These are phyloP conservation scores for Helleia helle DNA, from an alignment of 2,888 invertebrate genomes.

Conservation along the genomic window DNA sequence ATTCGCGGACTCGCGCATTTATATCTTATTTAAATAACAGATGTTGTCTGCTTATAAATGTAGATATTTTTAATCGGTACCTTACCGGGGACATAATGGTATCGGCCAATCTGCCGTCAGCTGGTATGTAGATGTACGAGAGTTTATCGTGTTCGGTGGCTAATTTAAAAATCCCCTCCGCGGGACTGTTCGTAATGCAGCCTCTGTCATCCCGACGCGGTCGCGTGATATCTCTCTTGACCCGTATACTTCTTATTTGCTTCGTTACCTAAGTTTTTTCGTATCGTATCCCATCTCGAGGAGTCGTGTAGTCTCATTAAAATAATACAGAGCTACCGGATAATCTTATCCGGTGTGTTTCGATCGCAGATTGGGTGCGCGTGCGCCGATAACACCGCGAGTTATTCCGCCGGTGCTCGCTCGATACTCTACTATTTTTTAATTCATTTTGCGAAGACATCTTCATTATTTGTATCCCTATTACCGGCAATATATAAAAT, in stretches of 20 bases:
- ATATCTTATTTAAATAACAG: conserved; percentile 73
- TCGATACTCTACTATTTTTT: conserved; percentile 63
- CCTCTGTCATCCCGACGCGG: conserved; percentile 43
- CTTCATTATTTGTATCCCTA: conserved; percentile 62
- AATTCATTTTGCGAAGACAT: conserved; percentile 60
- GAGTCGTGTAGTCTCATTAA: conserved; percentile 74
- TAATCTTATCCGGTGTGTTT: conserved; percentile 72
- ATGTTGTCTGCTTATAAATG: conserved; percentile 68
- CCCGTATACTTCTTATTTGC: conserved; percentile 60
- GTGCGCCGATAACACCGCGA: conserved; percentile 66
- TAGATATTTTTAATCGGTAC: conserved; percentile 68
- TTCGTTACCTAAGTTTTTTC: conserved; percentile 67
- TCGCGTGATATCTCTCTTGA: conserved; percentile 65
- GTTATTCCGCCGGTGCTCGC: conserved; percentile 66
- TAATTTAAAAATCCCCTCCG: conserved; percentile 61
- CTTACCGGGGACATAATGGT: conserved; percentile 70
- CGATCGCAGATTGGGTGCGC: conserved; percentile 72
- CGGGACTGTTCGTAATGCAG: conserved; percentile 37
- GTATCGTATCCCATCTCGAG: conserved; percentile 65
- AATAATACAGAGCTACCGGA: conserved; percentile 73
- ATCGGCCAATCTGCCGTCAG: conserved; percentile 70
- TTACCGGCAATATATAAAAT: conserved; percentile 17
- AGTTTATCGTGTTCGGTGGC: conserved; percentile 61
- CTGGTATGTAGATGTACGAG: conserved; percentile 64
- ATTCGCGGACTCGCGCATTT: conserved; percentile 61